phyloP scores from a whole-genome alignment of 2,113 vertebrate species.

The Malurus melanocephalus region DNA sequence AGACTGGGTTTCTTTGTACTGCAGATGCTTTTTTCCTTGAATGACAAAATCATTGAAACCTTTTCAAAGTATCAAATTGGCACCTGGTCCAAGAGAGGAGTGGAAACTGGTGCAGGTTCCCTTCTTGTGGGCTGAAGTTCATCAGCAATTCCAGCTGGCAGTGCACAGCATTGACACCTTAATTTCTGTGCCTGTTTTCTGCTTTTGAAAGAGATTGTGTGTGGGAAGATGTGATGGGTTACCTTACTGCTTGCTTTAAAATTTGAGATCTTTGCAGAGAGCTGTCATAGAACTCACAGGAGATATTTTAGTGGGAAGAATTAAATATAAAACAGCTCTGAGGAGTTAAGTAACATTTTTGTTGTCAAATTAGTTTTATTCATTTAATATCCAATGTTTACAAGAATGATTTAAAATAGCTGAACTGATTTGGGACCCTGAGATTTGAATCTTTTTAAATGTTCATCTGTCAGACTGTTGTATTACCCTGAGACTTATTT shows the following conservation, averaged over 20 bases:
- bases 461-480: neutral
- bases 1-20: neutral
- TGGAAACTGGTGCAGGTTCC: neutral
- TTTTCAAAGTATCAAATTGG: neutral
- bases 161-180: neutral
- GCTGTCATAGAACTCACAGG: neutral
- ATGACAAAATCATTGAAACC: neutral
- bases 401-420: neutral
- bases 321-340: neutral
- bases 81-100: neutral
- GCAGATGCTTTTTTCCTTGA: neutral
- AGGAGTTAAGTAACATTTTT: neutral
- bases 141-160: neutral
- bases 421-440: neutral
- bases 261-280: neutral
- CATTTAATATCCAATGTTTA: conserved; percentile 2
- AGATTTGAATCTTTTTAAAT: neutral
- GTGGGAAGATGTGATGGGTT: neutral
- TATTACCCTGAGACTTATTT: neutral
- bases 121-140: neutral
- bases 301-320: neutral
- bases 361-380: conserved; percentile 26
- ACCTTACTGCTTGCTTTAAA: neutral
- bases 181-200: neutral
- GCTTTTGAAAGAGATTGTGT: neutral